Percentiles rank a stretch among this genome's conserved stretches.
Conservation (phyloP, 2,888 invertebrate genomes). For the Ochropacha duplaris region DNA sequence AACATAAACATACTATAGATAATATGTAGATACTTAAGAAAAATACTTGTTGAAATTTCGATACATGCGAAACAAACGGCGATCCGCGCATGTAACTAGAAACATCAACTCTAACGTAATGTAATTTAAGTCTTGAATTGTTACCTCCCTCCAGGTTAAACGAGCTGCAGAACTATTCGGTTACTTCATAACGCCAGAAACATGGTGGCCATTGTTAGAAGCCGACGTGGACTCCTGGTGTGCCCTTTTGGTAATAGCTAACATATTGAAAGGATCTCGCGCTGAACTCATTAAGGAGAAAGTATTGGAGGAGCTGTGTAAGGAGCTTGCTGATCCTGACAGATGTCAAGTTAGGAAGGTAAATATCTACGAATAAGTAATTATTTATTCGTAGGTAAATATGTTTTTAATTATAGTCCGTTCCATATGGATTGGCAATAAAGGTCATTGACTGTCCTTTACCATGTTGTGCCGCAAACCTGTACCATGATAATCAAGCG, state of each 20-base stretch:
- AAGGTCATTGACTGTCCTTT: no score
- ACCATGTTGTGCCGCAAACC: no score
- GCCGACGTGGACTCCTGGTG: conserved; percentile 83
- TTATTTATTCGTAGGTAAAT: no score
- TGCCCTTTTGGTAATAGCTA: conserved; percentile 82
- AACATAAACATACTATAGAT: no score
- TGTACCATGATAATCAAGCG: no score
- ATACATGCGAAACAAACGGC: no score
- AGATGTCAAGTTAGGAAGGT: conserved; percentile 85
- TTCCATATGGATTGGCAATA: no score
- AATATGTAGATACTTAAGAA: no score
- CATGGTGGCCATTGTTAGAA: conserved; percentile 87
- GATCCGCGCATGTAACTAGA: no score
- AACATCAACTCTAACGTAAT: no score
- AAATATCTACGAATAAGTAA: conserved; percentile 10
- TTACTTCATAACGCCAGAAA: conserved; percentile 87
- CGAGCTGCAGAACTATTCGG: conserved; percentile 88
- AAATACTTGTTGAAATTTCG: no score
- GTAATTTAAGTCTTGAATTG: not conserved
- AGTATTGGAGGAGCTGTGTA: conserved; percentile 80
- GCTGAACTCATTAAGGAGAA: conserved; percentile 58
- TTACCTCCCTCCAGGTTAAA: conserved; percentile 73
- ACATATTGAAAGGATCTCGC: conserved; percentile 84
- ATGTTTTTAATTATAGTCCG: no score
- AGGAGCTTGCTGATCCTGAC: conserved; percentile 82